Conservation (phyloP, 1,140 invertebrate species). For the Drosophila lacteicornis region DNA sequence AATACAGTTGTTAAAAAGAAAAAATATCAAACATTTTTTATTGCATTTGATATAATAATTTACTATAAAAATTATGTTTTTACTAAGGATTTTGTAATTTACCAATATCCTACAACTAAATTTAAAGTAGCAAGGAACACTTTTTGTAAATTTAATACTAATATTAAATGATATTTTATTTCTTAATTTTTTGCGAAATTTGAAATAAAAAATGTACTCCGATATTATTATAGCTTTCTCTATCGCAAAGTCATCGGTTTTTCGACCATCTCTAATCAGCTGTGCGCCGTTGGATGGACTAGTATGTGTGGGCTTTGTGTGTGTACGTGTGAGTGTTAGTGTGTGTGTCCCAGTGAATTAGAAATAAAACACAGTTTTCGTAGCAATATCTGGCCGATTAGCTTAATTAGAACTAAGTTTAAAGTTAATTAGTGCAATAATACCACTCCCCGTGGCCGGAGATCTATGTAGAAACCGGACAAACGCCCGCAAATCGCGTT, state of each 20-base stretch:
- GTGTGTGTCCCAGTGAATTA: slow-evolving; percentile 38
- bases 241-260: slow-evolving; percentile 12
- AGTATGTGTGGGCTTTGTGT: slow-evolving; percentile 31
- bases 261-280: slow-evolving; percentile 53
- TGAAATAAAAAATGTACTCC: background rate
- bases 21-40: too few species aligned
- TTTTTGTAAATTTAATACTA: too few species aligned
- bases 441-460: background rate
- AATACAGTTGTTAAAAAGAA: too few species aligned
- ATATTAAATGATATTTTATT: too few species aligned
- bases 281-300: slow-evolving; percentile 23
- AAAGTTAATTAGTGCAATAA: slow-evolving; percentile 48
- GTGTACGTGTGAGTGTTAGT: slow-evolving; percentile 15
- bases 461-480: slow-evolving; percentile 1
- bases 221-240: background rate
- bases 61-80: too few species aligned
- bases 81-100: too few species aligned
- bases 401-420: slow-evolving; percentile 50
- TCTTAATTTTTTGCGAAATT: too few species aligned
- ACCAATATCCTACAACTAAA: too few species aligned
- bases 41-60: too few species aligned
- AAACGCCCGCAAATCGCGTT: background rate
- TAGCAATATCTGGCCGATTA: slow-evolving; percentile 23
- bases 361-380: slow-evolving; percentile 44
- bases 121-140: too few species aligned